These are phyloP conservation scores for Drosophila jambulina DNA, from an alignment of 1,140 invertebrate genomes.

Conservation along the genomic window DNA sequence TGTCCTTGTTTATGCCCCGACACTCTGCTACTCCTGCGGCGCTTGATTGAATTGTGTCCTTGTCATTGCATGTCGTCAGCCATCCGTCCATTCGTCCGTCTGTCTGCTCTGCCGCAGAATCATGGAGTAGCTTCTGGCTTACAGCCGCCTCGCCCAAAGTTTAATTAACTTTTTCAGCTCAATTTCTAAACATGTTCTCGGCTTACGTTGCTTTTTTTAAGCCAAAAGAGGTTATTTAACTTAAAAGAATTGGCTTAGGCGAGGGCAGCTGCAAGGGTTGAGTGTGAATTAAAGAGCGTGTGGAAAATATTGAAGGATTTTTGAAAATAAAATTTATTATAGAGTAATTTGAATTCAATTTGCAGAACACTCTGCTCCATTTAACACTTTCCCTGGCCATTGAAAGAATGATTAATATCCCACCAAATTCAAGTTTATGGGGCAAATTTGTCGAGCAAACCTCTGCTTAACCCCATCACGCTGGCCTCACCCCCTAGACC, in stretches of 20 bases:
- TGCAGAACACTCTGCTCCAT: conserved; percentile 4
- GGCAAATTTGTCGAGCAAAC: conserved; percentile 9
- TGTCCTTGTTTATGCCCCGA: conserved; percentile 79
- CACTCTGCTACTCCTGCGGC: conserved; percentile 56
- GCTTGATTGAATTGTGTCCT: conserved; percentile 82
- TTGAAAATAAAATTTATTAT: background rate
- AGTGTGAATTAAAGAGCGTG: too few relatives aligned
- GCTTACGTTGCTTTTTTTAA: conserved; percentile 8
- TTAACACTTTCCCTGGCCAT: background rate
- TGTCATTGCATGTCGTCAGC: conserved; percentile 62
- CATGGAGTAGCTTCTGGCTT: background rate
- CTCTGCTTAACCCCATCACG: conserved; percentile 13
- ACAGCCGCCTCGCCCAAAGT: conserved; percentile 35
- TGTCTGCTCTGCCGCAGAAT: background rate
- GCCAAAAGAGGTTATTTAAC: conserved; percentile 14
- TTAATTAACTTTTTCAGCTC: conserved; percentile 77
- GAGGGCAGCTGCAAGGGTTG: background rate
- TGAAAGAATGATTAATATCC: conserved; percentile 15
- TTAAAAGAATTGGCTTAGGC: conserved; percentile 6
- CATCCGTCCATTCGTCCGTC: background rate
- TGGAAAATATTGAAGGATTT: background rate
- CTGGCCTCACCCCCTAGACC: background rate
- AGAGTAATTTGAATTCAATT: background rate
- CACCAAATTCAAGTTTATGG: background rate
- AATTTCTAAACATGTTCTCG: conserved; percentile 62